phyloP scores from a whole-genome alignment of 1,140 invertebrate genomes.

The Microplitis demolitor region DNA sequence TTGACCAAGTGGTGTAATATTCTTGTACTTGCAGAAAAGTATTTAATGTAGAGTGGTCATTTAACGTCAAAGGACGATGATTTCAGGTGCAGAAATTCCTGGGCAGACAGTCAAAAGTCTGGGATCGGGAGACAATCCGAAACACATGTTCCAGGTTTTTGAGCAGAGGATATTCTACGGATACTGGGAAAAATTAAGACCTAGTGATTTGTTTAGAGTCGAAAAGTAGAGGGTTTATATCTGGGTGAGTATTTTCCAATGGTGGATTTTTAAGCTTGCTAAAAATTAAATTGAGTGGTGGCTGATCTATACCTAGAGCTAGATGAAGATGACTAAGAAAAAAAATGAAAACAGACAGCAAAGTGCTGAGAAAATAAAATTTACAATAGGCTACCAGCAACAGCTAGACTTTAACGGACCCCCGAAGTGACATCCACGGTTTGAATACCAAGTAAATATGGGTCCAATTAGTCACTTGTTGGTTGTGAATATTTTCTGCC shows the following conservation, averaged over 20 bases:
- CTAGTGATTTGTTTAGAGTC: too few relatives aligned
- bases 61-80: not conserved
- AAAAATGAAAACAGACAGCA: too few relatives aligned
- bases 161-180: not conserved
- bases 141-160: not conserved
- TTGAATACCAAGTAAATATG: constrained; percentile 38
- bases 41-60: too few relatives aligned
- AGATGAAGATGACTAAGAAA: not conserved
- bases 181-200: not conserved
- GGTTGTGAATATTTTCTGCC: constrained; percentile 39
- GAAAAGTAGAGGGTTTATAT: too few relatives aligned
- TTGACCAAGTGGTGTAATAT: too few relatives aligned
- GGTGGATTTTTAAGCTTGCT: too few relatives aligned
- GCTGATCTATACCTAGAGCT: too few relatives aligned
- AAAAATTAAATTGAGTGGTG: too few relatives aligned
- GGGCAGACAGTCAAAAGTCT: too few relatives aligned
- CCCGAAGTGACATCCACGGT: constrained; percentile 15
- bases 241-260: too few relatives aligned
- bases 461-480: constrained; percentile 42
- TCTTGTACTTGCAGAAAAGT: too few relatives aligned
- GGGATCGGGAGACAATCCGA: not conserved
- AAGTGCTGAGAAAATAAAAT: not conserved
- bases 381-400: constrained; percentile 36
- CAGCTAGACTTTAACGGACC: constrained; percentile 17
- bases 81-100: too few relatives aligned